These are phyloP conservation scores for Sebastes miniatus DNA, from an alignment of 2,797 vertebrate species.

Conservation along the genomic window DNA sequence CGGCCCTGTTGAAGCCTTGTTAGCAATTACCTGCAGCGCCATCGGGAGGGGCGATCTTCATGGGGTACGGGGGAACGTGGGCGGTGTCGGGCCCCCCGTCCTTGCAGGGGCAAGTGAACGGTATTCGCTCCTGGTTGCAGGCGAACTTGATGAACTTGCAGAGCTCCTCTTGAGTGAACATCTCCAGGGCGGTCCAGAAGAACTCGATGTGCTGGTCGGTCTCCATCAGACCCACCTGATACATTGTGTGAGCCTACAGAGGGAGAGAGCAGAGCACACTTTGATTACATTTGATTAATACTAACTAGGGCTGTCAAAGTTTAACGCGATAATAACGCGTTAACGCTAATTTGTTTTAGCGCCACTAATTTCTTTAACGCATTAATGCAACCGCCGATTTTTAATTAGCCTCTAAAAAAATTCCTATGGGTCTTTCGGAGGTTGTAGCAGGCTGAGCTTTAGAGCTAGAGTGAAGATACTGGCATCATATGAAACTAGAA, in stretches of 20 bases:
- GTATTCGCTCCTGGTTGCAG: slow-evolving; percentile 98
- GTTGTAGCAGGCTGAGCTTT: no score
- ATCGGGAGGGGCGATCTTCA: slow-evolving; percentile 97
- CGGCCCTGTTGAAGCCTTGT: neutral
- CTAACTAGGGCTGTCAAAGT: neutral
- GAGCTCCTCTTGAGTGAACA: slow-evolving; percentile 98
- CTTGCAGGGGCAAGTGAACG: slow-evolving; percentile 98
- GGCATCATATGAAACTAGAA: no score
- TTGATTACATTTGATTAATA: neutral
- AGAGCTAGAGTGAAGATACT: no score
- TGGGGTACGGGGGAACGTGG: slow-evolving; percentile 96
- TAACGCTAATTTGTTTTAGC: neutral
- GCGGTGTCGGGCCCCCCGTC: slow-evolving; percentile 96
- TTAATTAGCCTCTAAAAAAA: no score
- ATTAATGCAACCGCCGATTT: no score
- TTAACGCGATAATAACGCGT: neutral
- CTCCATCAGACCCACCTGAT: slow-evolving; percentile 98
- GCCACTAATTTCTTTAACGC: no score
- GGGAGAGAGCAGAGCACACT: neutral
- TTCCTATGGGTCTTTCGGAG: no score
- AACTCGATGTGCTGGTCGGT: slow-evolving; percentile 98
- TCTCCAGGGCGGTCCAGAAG: slow-evolving; percentile 96
- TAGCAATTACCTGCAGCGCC: slow-evolving; percentile 88
- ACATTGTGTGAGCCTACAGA: slow-evolving; percentile 96
- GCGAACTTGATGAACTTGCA: slow-evolving; percentile 99